Base-by-base conservation (phyloP, 1,140 invertebrate species). In the Brachionus rubens region DNA sequence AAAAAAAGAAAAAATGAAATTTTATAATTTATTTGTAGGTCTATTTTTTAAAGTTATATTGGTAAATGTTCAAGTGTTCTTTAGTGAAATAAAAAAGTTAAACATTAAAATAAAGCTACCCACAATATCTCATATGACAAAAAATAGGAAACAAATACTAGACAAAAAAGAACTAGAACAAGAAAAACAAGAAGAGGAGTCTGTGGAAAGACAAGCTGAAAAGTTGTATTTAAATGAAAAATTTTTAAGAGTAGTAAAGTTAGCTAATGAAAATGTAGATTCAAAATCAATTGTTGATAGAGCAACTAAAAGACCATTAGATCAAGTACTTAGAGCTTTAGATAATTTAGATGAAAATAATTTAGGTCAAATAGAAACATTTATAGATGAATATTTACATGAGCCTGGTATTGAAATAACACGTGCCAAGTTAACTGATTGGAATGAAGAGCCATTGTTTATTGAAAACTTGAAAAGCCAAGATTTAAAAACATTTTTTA, bases 281-380 rank as follows among this genome's bases (percentile, higher is more conserved):
- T 72, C 68, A 12, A 72, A 72, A 48, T 72, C 46, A 33, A 72
- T 72, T 26, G 68, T 72, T n/a, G 68, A 72, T 36, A 1, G 68
- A 21, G 46, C 68, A 4, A 72, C 68, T 7, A 72, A 50, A 33
- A 19, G 46, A 16, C 68, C 68, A 12, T 12, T 72, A n/a, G 68
- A 54, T 12, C 30, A 72, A 28, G 68, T 72, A 7, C 30, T 72
- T 4, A 47, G 30, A 30, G 68, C 68, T 1, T 48, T 72, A 16
- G 26, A 72, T 7, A 19, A 47, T 10, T 36, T 72, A 3, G 68
- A 72, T 33, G 47, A 72, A 14, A 48, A n/a, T n/a, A 72, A 50
- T 33, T 12, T 50, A 26, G 36, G 19, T 3, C n/a, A 72, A 14
- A 41, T 72, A 54, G 68, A 72, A 33, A 16, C 30, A 40, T 72